Conservation (phyloP, 1,140 invertebrate species). For the Ruditapes philippinarum region DNA sequence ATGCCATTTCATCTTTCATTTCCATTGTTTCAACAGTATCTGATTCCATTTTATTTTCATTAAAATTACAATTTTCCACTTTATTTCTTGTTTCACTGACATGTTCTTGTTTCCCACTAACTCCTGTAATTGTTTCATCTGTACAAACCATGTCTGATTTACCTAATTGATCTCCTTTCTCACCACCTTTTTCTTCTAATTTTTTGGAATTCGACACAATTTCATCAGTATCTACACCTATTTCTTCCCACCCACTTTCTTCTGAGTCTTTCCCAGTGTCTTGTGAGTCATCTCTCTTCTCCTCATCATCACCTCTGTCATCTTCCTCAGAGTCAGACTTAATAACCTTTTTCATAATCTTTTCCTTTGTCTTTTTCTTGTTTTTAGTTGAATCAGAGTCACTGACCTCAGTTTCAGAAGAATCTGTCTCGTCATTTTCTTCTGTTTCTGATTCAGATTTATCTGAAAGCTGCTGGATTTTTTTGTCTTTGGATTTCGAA, state of each 20-base stretch:
- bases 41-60: neutral
- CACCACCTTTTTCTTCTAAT: neutral
- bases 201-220: neutral
- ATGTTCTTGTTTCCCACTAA: neutral
- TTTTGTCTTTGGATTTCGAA: constrained; percentile 47
- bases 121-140: neutral
- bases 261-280: neutral
- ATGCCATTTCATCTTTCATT: neutral
- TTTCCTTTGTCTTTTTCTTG: constrained; percentile 46
- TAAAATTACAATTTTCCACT: neutral
- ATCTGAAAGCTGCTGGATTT: constrained; percentile 23
- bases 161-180: neutral
- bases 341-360: constrained; percentile 71
- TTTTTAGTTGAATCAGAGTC: constrained; percentile 46
- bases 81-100: neutral
- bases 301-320: constrained; percentile 46
- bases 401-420: constrained; percentile 56
- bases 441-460: constrained; percentile 62
- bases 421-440: constrained; percentile 31
- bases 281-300: constrained; percentile 31
- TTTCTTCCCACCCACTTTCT: constrained; percentile 49
- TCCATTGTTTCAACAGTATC: neutral
- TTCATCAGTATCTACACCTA: constrained; percentile 49
- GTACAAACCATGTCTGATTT: neutral
- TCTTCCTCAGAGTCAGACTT: constrained; percentile 63